Base-by-base conservation (phyloP, 2,888 invertebrate genomes). In the Philaethria dido region DNA sequence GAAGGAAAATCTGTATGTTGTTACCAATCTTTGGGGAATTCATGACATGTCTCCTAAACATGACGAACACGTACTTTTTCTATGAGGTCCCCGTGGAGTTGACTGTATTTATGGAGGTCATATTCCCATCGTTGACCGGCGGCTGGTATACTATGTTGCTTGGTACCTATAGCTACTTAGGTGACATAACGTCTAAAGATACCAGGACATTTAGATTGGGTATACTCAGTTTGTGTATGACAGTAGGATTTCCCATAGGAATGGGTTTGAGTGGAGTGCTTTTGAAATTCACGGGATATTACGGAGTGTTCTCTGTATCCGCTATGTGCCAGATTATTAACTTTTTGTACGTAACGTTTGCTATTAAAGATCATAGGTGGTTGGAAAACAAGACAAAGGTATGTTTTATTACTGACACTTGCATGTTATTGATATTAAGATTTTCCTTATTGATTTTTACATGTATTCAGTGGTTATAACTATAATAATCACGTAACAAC, bases 121-220 rank as follows among this genome's bases (percentile, higher is more conserved):
- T 94, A 74, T 93, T 92, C 61, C 92, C 93, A 0, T 85, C 93
- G 0, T 55, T 94, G 11, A 93, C 93, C 0, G 94, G 94, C 0
- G 93, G 93, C 9, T 93, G 93, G 93, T 92, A 93, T 73, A 92
- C 93, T 1, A 93, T 94, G 90, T 91, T 94, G 62, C 87, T 94
- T 50, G 93, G 94, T 0, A 85, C 94, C 62, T 93, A 94, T 80
- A 94, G 94, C 73, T 95, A 95, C 79, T 84, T 95, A 48, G 93
- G 94, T 9, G 94, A 94, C 59, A 91, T 94, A 8, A 93, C 94
- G 13, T 89, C 91, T 14, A 88, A 86, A 36, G 91, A 94, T 47
- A 91, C 91, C 3, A 92, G 95, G 75, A 95, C 95, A 0, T 87
- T 93, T 63, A 85, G 95, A 60, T 87, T 95, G 69, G 94, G 94